phyloP scores from a whole-genome alignment of 2,113 vertebrate species.

The Anoplopoma fimbria region DNA sequence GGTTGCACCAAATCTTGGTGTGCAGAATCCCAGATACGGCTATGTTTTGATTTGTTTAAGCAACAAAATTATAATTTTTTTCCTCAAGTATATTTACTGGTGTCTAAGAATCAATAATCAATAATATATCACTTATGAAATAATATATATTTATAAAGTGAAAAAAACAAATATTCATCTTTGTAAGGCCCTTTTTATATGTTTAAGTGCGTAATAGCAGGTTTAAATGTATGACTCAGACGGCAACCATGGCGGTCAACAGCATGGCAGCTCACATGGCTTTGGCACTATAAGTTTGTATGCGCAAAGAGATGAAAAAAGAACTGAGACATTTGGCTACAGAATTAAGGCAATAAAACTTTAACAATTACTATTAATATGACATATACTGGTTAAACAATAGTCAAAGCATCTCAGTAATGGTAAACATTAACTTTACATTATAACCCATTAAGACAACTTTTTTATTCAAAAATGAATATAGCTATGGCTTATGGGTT shows the following conservation, averaged over 20 bases:
- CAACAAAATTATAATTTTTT: conserved; percentile 54
- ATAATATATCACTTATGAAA: conserved; percentile 57
- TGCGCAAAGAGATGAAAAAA: conserved; percentile 1
- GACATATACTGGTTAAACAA: neutral
- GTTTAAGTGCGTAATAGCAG: conserved; percentile 18
- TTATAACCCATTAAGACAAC: conserved; percentile 4
- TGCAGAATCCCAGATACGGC: conserved; percentile 7
- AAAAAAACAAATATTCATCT: conserved; percentile 67
- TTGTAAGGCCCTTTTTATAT: conserved; percentile 37
- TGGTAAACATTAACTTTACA: neutral
- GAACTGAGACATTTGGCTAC: neutral
- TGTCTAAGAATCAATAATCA: conserved; percentile 69
- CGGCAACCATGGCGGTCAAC: neutral
- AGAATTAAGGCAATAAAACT: neutral
- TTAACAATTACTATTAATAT: neutral
- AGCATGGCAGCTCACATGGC: neutral
- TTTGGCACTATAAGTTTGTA: neutral
- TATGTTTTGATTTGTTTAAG: conserved; percentile 30
- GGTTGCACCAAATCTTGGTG: conserved; percentile 16
- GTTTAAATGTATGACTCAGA: conserved; percentile 26
- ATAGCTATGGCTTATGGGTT: conserved; percentile 28
- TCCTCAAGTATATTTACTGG: conserved; percentile 59
- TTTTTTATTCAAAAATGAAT: conserved; percentile 23
- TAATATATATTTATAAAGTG: conserved; percentile 63
- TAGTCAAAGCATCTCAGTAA: neutral